Percentiles rank a stretch among this genome's conserved stretches.
Evolutionary conservation across 2,113 vertebrate genomes (phyloP).

Genomic region (Vulpes lagopus): DNA sequence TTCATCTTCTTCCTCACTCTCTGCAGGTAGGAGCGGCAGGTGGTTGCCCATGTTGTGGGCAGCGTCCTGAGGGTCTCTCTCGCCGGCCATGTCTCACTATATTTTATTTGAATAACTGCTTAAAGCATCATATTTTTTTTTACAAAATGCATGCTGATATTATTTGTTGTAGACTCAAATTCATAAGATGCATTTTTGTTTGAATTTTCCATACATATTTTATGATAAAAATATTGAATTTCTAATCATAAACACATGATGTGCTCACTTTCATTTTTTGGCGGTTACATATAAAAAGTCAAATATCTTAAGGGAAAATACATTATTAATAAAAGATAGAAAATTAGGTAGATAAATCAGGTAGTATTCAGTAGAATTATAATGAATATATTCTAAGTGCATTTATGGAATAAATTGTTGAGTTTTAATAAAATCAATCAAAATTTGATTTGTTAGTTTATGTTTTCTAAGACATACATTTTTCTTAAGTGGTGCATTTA

Average conservation of each 20-base stretch:
- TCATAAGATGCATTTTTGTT: slow-evolving; percentile 34
- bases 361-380: background rate
- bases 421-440: slow-evolving; percentile 34
- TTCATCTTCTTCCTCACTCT: slow-evolving; percentile 94
- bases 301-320: slow-evolving; percentile 31
- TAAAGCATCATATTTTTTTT: background rate
- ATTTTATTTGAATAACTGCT: background rate
- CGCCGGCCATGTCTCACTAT: slow-evolving; percentile 94
- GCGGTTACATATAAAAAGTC: background rate
- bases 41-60: slow-evolving; percentile 95
- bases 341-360: background rate
- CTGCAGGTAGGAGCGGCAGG: slow-evolving; percentile 93
- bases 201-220: slow-evolving; percentile 14
- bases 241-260: background rate
- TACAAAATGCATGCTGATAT: background rate
- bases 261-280: background rate
- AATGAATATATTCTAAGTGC: background rate
- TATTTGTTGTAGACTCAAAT: background rate
- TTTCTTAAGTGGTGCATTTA: background rate
- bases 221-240: slow-evolving; percentile 39
- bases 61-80: slow-evolving; percentile 91
- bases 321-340: background rate
- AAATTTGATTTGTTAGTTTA: background rate
- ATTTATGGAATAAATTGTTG: background rate
- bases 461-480: background rate